Evolutionary conservation across 2,113 vertebrate genomes (phyloP), one percentile per base, ranked within the genome.

Genomic region (Colinus virginianus): DNA sequence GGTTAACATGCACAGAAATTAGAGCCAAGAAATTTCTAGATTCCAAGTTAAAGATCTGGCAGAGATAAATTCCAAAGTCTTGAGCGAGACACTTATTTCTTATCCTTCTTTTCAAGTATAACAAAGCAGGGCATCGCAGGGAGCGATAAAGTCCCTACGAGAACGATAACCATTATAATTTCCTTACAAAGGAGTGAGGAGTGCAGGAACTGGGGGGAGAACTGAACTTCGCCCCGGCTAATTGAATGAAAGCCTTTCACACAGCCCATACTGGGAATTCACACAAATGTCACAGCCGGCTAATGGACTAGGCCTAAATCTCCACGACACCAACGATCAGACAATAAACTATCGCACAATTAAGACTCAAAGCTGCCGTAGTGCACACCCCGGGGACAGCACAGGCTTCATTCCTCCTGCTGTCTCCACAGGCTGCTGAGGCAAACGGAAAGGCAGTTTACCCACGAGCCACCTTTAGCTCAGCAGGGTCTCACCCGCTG

Each of bases 151-250:
- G 16, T 51, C 79, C 53, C 46, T 36, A 64, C 70, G 49, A 90
- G 49, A 78, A 74, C 38, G 5, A 67, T 42, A 91, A 91, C 20
- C 63, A 59, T 25, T 70, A 2, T 23, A 9, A 69, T 87, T 85
- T 91, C 36, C 46, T 59, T 83, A 30, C 16, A 74, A 20, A 11
- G 21, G 21, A 25, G 18, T 4, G 6, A 3, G 1, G 59, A 22
- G 36, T 61, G 74, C 82, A 96, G 85, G 1, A 85, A 71, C 38
- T 64, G 36, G 32, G 79, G 48, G 45, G 92, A 61, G 51, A 84
- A 13, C 22, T 87, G 67, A 87, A 17, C 7, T 78, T n/a, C 55
- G 28, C 76, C 49, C 51, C 45, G 4, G 7, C 13, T 89, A 79
- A 83, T n/a, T 8, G 7, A 84, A 61, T 56, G 61, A 51, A 79